These are phyloP conservation scores for Melanotaenia boesemani DNA, from an alignment of 2,797 vertebrate species.

Conservation along the genomic window DNA sequence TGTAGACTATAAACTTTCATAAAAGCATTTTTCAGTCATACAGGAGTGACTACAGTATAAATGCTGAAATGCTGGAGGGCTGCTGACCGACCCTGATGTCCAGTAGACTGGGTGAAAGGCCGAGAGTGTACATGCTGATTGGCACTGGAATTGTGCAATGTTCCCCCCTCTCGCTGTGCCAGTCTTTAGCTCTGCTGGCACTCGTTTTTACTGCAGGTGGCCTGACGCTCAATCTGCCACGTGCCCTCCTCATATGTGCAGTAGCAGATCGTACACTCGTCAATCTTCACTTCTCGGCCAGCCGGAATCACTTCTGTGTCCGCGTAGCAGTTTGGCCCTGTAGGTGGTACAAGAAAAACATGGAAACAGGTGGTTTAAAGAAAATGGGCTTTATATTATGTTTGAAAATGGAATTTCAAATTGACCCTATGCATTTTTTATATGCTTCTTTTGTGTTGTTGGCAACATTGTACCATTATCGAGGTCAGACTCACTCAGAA, in stretches of 20 bases:
- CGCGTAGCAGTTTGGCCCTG: constrained; percentile 98
- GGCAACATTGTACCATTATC: constrained; percentile 7
- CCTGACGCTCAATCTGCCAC: constrained; percentile 96
- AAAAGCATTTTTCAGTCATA: constrained; percentile 77
- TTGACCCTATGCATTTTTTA: constrained; percentile 19
- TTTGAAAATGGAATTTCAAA: constrained; percentile 37
- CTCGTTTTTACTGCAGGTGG: constrained; percentile 97
- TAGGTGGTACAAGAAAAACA: constrained; percentile 36
- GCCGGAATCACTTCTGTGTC: constrained; percentile 96
- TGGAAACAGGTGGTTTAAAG: background rate
- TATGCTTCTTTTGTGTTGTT: constrained; percentile 14
- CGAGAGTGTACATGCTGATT: constrained; percentile 50
- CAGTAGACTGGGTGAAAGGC: constrained; percentile 71
- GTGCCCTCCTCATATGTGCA: constrained; percentile 98
- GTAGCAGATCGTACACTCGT: constrained; percentile 98
- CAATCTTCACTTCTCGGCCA: constrained; percentile 95
- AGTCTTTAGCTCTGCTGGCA: constrained; percentile 91
- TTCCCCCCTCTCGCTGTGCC: constrained; percentile 36
- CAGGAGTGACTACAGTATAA: constrained; percentile 72
- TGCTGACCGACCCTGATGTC: constrained; percentile 68
- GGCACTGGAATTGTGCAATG: constrained; percentile 52
- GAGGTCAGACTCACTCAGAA: constrained; percentile 27
- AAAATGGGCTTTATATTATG: constrained; percentile 5
- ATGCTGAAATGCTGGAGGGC: constrained; percentile 61
- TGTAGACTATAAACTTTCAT: constrained; percentile 84